Conservation (phyloP, 2,888 invertebrate species). For the Drosophila imparisetae region DNA sequence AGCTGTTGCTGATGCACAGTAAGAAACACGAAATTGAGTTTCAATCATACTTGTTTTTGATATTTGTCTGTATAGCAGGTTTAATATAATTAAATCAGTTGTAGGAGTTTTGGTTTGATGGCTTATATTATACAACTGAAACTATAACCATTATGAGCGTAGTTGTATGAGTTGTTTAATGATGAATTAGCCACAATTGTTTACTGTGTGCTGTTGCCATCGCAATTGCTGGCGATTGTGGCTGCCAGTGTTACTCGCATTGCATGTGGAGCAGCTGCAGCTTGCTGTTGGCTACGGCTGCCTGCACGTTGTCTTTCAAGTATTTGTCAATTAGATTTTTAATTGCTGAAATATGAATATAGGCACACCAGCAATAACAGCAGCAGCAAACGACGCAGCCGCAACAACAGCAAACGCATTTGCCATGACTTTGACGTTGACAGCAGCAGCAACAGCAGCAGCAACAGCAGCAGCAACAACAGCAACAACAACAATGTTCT, state of each 20-base stretch:
- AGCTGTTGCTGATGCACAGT: conserved; percentile 14
- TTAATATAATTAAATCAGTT: neutral
- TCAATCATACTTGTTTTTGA: neutral
- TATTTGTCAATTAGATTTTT: conserved; percentile 81
- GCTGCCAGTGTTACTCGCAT: conserved; percentile 40
- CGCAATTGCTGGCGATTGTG: conserved; percentile 33
- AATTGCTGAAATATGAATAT: conserved; percentile 81
- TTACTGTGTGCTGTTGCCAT: conserved; percentile 25
- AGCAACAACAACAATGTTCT: conserved; percentile 39
- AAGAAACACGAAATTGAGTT: neutral
- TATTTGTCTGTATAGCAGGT: neutral
- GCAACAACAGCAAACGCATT: conserved; percentile 42
- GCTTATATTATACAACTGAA: neutral
- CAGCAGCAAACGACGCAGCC: conserved; percentile 33
- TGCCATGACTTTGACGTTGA: conserved; percentile 61
- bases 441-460: conserved; percentile 44
- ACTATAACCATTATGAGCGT: neutral
- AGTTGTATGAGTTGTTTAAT: neutral
- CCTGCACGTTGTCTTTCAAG: conserved; percentile 76
- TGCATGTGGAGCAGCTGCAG: conserved; percentile 49
- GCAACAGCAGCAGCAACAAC: conserved; percentile 26
- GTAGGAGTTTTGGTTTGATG: neutral
- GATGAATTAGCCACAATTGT: neutral
- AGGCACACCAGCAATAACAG: conserved; percentile 62
- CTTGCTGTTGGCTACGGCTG: conserved; percentile 47